A percentile compares a stretch with the other conserved stretches of the same genome.
phyloP scores from a whole-genome alignment of 2,797 vertebrate genomes.

The Hemitrygon akajei region DNA sequence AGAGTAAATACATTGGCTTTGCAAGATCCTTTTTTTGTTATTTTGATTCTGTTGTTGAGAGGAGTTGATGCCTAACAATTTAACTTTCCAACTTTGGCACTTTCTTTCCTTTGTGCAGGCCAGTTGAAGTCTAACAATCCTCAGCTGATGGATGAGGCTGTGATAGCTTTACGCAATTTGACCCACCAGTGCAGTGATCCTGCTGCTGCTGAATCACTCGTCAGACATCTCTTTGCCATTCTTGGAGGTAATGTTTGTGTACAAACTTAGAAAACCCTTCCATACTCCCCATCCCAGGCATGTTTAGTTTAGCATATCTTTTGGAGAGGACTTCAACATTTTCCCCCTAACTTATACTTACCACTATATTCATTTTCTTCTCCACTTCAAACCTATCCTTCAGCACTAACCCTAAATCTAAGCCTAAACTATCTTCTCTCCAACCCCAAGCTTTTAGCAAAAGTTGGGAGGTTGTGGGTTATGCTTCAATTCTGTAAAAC shows the following conservation, averaged over 20 bases:
- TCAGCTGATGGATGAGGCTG: constrained; percentile 84
- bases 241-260: constrained; percentile 72
- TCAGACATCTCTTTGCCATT: constrained; percentile 83
- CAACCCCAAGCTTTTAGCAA: not conserved
- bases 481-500: no score
- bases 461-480: no score
- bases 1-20: not conserved
- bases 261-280: not conserved
- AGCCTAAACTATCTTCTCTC: not conserved
- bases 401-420: not conserved
- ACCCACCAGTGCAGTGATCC: constrained; percentile 86
- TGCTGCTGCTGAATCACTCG: constrained; percentile 69
- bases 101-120: constrained; percentile 52
- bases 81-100: not conserved
- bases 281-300: not conserved
- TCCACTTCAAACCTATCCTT: not conserved
- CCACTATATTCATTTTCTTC: not conserved
- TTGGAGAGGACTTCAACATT: not conserved
- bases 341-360: not conserved
- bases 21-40: not conserved
- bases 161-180: constrained; percentile 82
- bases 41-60: not conserved
- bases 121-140: constrained; percentile 89
- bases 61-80: not conserved
- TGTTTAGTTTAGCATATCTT: not conserved